Conservation (phyloP, 2,888 invertebrate species). For the Drosophila nr. perissopoda region DNA sequence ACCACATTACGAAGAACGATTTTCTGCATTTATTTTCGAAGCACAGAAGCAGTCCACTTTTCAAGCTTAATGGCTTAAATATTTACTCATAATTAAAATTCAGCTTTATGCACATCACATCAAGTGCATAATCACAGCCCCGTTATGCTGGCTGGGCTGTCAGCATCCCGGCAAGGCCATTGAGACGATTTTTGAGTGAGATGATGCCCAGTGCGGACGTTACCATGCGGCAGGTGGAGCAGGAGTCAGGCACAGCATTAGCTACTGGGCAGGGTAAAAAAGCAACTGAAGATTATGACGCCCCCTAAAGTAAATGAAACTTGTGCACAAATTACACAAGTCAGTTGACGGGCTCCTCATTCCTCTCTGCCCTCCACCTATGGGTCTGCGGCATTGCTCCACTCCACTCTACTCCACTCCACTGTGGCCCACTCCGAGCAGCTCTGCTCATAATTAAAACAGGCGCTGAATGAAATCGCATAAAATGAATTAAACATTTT, state of each 20-base stretch:
- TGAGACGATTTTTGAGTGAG: conserved; percentile 67
- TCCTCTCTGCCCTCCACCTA: background rate
- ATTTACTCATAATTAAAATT: conserved; percentile 80
- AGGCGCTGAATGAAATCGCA: conserved; percentile 79
- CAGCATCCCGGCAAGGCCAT: conserved; percentile 65
- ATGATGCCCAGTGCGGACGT: conserved; percentile 54
- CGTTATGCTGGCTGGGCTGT: conserved; percentile 31
- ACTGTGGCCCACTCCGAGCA: conserved; percentile 9
- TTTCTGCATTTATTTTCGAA: background rate
- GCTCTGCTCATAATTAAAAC: conserved; percentile 76
- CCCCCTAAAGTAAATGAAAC: conserved; percentile 77
- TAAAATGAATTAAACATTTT: conserved; percentile 81
- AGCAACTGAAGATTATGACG: conserved; percentile 76
- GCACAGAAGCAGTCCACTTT: conserved; percentile 39
- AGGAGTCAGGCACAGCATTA: conserved; percentile 19
- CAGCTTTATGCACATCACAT: conserved; percentile 76
- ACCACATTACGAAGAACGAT: background rate
- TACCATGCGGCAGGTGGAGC: conserved; percentile 30
- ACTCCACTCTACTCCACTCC: background rate
- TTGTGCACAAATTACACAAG: conserved; percentile 80
- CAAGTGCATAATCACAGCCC: conserved; percentile 75
- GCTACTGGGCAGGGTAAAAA: conserved; percentile 55
- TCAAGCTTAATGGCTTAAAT: conserved; percentile 70
- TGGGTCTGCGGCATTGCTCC: conserved; percentile 34
- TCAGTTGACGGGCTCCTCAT: conserved; percentile 58